phyloP scores from a whole-genome alignment of 2,888 invertebrate species.

The Pristionchus arcanus region DNA sequence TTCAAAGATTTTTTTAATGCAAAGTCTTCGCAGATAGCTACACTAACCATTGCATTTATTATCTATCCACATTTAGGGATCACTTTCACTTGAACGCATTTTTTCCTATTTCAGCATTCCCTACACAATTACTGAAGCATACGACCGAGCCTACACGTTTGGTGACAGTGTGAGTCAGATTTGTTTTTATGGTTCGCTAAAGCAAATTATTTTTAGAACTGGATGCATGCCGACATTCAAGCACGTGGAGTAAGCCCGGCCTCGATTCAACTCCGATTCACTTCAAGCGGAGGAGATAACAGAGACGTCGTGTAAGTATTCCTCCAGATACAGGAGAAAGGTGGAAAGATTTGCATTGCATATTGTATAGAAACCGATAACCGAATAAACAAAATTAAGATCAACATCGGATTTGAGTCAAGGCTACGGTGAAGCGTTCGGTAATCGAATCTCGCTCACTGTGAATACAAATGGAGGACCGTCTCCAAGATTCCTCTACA shows the following conservation, averaged over 20 bases:
- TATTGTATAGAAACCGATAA: no score
- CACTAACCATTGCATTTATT: no score
- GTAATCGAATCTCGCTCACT: background rate
- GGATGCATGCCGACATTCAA: background rate
- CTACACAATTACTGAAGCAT: background rate
- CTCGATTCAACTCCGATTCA: background rate
- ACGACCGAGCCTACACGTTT: background rate
- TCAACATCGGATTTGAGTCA: background rate
- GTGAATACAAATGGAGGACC: background rate
- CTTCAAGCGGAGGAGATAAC: no score
- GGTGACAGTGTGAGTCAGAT: background rate
- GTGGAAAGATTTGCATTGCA: no score
- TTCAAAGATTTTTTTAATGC: background rate
- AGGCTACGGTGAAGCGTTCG: background rate
- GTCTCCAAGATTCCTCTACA: background rate
- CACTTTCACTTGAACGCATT: no score
- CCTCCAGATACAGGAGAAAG: no score
- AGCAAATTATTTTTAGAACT: background rate
- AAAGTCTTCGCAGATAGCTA: background rate
- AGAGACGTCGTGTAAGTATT: background rate
- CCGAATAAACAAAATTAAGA: no score
- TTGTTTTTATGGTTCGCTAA: background rate
- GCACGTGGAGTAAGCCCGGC: background rate
- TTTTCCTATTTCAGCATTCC: conserved; percentile 20
- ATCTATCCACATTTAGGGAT: no score